A percentile compares a stretch with the other conserved stretches of the same genome.
These are phyloP conservation scores for Zaprionus davidi DNA, from an alignment of 1,140 invertebrate species.

Conservation along the genomic window DNA sequence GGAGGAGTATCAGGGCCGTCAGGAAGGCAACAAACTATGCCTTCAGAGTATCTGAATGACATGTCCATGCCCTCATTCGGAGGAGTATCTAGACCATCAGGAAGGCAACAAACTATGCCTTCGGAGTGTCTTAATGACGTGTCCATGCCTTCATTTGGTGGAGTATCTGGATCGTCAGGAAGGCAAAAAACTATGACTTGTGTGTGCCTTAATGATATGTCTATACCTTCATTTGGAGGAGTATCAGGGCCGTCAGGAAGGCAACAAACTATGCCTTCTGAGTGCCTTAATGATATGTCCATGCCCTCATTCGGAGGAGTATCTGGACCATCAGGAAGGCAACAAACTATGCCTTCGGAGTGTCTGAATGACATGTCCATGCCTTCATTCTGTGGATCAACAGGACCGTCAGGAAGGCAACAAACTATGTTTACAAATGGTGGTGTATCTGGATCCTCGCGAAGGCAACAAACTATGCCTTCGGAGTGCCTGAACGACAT, in stretches of 20 bases:
- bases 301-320: constrained; percentile 1
- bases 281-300: constrained; percentile 9
- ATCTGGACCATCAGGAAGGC: not conserved
- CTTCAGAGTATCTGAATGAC: too few species aligned
- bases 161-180: not conserved
- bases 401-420: not conserved
- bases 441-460: too few species aligned
- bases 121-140: constrained; percentile 17
- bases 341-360: not conserved
- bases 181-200: not conserved
- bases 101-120: not conserved
- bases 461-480: too few species aligned
- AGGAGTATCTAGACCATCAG: not conserved
- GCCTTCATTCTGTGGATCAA: not conserved
- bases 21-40: too few species aligned
- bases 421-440: not conserved
- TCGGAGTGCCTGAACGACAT: not conserved
- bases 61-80: too few species aligned
- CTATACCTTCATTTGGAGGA: too few species aligned
- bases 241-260: too few species aligned
- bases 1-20: not conserved
- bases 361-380: not conserved
- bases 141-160: constrained; percentile 32
- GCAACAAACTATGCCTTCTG: too few species aligned
- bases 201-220: too few species aligned